A percentile compares a stretch with the other conserved stretches of the same genome.
Evolutionary conservation across 2,888 invertebrate genomes (phyloP).

Genomic region (Rhopalosiphum nymphaeae): DNA sequence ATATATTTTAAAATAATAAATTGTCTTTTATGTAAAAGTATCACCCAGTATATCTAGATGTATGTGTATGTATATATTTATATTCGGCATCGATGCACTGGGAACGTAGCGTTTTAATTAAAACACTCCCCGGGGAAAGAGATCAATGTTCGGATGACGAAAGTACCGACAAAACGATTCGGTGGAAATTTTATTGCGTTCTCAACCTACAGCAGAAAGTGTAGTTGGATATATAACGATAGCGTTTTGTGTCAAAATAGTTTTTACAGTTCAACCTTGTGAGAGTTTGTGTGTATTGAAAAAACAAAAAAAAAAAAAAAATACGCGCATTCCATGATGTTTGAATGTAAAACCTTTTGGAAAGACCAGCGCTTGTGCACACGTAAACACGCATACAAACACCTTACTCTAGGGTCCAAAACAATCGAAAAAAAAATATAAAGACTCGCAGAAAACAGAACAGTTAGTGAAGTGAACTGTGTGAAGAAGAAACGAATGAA

Average conservation of each 20-base stretch:
- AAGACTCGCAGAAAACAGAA: background rate
- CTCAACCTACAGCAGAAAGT: background rate
- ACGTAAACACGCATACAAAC: background rate
- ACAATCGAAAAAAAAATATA: background rate
- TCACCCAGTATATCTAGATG: background rate
- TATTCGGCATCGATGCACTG: background rate
- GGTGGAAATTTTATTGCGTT: slow-evolving; percentile 26
- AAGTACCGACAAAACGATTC: background rate
- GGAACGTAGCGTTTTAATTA: slow-evolving; percentile 34
- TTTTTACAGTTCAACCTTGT: background rate
- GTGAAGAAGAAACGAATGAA: slow-evolving; percentile 1
- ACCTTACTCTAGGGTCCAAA: background rate
- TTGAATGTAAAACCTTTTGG: slow-evolving; percentile 12
- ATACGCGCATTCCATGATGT: background rate
- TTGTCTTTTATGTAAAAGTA: background rate
- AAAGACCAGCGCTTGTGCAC: background rate
- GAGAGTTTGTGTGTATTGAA: background rate
- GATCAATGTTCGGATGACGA: background rate
- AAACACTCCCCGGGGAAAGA: slow-evolving; percentile 15
- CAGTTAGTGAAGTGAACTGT: background rate
- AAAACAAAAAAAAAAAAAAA: background rate
- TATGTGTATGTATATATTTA: background rate
- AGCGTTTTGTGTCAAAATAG: slow-evolving; percentile 1
- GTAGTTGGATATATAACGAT: background rate
- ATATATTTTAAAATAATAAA: background rate